Evolutionary conservation across 2,797 vertebrate genomes (phyloP).

Genomic region (Notamacropus eugenii): DNA sequence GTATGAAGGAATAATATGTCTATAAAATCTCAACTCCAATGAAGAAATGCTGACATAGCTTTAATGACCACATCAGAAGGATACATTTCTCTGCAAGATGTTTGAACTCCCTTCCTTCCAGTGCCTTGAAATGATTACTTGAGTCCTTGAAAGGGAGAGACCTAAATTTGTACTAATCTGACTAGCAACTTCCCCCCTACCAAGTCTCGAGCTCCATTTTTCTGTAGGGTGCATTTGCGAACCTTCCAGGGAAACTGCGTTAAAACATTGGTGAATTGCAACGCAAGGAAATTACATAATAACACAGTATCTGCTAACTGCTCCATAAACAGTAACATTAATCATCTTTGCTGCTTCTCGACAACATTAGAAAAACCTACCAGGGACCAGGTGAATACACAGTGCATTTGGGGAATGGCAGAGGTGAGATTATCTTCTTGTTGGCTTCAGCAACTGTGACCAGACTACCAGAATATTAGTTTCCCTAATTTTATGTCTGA

Average conservation of each 20-base stretch:
- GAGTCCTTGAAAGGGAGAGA: background rate
- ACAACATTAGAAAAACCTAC: conserved; percentile 32
- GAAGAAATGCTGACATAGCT: conserved; percentile 43
- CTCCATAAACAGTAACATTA: conserved; percentile 42
- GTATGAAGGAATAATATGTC: background rate
- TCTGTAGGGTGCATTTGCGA: conserved; percentile 13
- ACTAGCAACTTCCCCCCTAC: background rate
- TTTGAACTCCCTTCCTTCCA: conserved; percentile 44
- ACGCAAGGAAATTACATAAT: conserved; percentile 32
- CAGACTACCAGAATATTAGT: conserved; percentile 11
- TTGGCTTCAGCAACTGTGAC: background rate
- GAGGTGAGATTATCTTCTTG: background rate
- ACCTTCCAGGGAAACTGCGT: background rate
- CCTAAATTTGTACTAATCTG: background rate
- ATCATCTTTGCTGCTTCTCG: background rate
- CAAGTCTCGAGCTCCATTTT: conserved; percentile 18
- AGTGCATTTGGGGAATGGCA: background rate
- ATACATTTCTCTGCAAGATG: conserved; percentile 30
- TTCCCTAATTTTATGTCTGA: conserved; percentile 9
- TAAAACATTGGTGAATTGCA: background rate
- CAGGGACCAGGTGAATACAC: conserved; percentile 43
- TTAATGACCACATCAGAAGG: conserved; percentile 6
- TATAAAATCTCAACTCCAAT: conserved; percentile 12
- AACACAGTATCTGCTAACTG: conserved; percentile 43
- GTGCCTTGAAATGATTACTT: background rate